A percentile compares a stretch with the other conserved stretches of the same genome.
Evolutionary conservation across 1,140 invertebrate genomes (phyloP).

Genomic region (Sweltsa coloradensis): DNA sequence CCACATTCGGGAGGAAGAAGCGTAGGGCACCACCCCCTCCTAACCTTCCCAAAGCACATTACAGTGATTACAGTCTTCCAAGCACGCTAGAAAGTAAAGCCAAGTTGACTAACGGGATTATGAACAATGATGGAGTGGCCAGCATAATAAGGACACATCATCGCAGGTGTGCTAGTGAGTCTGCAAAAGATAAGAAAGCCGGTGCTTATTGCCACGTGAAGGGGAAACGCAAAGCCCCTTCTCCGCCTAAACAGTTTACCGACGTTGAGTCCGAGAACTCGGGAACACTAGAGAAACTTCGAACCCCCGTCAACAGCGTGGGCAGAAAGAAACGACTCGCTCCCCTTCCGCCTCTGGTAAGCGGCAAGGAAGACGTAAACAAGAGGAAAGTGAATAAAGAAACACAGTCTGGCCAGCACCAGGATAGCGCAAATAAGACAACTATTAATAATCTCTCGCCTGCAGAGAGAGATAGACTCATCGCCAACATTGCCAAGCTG

Average conservation of each 20-base stretch:
- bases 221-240: slow-evolving; percentile 57
- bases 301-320: slow-evolving; percentile 24
- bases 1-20: slow-evolving; percentile 22
- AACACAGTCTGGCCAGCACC: slow-evolving; percentile 7
- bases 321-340: slow-evolving; percentile 42
- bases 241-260: slow-evolving; percentile 36
- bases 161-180: slow-evolving; percentile 39
- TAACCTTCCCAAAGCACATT: slow-evolving; percentile 1
- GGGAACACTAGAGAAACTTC: background rate
- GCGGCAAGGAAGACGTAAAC: background rate
- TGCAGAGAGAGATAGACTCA: slow-evolving; percentile 18
- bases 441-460: slow-evolving; percentile 6
- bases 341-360: slow-evolving; percentile 38
- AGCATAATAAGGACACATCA: slow-evolving; percentile 26
- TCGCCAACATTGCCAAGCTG: slow-evolving; percentile 17
- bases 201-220: slow-evolving; percentile 47
- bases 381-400: slow-evolving; percentile 10
- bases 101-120: background rate
- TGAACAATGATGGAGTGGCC: slow-evolving; percentile 1
- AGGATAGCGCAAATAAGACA: slow-evolving; percentile 1
- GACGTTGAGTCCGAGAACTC: background rate
- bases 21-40: slow-evolving; percentile 25
- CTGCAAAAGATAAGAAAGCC: slow-evolving; percentile 30
- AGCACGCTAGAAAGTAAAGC: slow-evolving; percentile 13
- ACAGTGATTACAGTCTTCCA: slow-evolving; percentile 13